Evolutionary conservation across 2,888 invertebrate species (phyloP), one percentile per base, ranked within the genome.

Genomic region (Drosophila borborema): DNA sequence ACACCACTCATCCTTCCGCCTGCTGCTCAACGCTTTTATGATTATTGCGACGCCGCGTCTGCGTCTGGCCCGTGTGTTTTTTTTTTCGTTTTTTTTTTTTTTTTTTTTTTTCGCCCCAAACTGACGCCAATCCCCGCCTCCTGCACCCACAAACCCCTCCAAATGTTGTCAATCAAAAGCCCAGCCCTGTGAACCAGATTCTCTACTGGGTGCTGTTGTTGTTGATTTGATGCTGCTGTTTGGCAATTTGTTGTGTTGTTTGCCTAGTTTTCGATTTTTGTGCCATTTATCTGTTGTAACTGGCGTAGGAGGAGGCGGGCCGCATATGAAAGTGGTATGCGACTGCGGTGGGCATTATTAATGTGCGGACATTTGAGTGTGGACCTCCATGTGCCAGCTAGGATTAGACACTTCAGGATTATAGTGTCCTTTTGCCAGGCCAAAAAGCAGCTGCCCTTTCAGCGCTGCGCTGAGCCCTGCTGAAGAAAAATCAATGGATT

Each of bases 21-120:
- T 45, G 38, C 59, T 53, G 72, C 63, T 72, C 66, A 63, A 61
- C 63, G 75, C 81, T 89, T 86, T 86, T 86, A 86, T 86, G 86
- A 77, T 84, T 86, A 86, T 89, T 89, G 82, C 89, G 86, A 84
- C 85, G 86, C 89, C 86, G 86, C 86, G 82, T 86, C 89, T 86
- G 81, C 72, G 82, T 84, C 89, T 86, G 82, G 53, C n/a, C 55
- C 69, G 61, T 78, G 75, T 77, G 46, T 60, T 41, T 43, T 55
- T 41, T 43, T 55, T 23, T 38, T 53, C 20, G 20, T 20, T 23
- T 72, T 77, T 41, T 60, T 48, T 43, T 60, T 18, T 72, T 77
- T 41, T 60, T 46, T 43, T 60, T 23, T 38, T 53, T 40, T 4
- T 9, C 28, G 18, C 63, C 64, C 54, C 63, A 65, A 72, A 75